These are phyloP conservation scores for Luperina nickerlii DNA, from an alignment of 2,888 invertebrate genomes.

Conservation along the genomic window DNA sequence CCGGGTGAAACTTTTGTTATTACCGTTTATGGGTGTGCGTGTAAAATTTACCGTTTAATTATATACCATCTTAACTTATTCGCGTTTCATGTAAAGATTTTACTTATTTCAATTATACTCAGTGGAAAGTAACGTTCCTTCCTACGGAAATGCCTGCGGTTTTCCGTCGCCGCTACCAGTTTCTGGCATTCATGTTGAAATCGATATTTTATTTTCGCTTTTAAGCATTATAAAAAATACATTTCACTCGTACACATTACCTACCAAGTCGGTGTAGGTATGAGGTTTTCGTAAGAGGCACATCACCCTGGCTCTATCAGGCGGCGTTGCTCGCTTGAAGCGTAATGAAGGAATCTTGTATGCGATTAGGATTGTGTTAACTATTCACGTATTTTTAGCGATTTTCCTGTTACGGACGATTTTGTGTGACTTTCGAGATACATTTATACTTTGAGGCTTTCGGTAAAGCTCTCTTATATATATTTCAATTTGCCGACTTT, in stretches of 20 bases:
- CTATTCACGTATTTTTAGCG: conserved; percentile 63
- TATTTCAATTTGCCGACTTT: conserved; percentile 48
- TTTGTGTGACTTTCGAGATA: conserved; percentile 1
- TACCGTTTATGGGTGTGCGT: conserved; percentile 77
- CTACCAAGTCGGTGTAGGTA: background rate
- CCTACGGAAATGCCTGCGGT: conserved; percentile 64
- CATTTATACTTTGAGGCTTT: conserved; percentile 1
- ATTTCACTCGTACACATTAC: conserved; percentile 14
- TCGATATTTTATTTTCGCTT: conserved; percentile 59
- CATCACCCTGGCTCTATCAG: conserved; percentile 20
- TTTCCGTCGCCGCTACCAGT: conserved; percentile 48
- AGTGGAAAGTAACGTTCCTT: conserved; percentile 57
- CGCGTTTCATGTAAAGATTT: conserved; percentile 64
- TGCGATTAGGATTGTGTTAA: conserved; percentile 69
- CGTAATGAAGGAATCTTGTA: conserved; percentile 71
- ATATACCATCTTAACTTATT: conserved; percentile 76
- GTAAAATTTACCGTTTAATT: conserved; percentile 81
- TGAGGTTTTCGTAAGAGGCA: conserved; percentile 22
- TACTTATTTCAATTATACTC: conserved; percentile 66
- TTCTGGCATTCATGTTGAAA: conserved; percentile 53
- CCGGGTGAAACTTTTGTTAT: conserved; percentile 81
- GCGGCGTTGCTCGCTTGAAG: conserved; percentile 15
- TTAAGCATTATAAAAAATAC: conserved; percentile 45
- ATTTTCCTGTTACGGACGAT: conserved; percentile 47
- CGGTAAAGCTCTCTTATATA: conserved; percentile 8